Evolutionary conservation across 2,797 vertebrate genomes (phyloP), one percentile per base, ranked within the genome.

Genomic region (Morelia viridis): DNA sequence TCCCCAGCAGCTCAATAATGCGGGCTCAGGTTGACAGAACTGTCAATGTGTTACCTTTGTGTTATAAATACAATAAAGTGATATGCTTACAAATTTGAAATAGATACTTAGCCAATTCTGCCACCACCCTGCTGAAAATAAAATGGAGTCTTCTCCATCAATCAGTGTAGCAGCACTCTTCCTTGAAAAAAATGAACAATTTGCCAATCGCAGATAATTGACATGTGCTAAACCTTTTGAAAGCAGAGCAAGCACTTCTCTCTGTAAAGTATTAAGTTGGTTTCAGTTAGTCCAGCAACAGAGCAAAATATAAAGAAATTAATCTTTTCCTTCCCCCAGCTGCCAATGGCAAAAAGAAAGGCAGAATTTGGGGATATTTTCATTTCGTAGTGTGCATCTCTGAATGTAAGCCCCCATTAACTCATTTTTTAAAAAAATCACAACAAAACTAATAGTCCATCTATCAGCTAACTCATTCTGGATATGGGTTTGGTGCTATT

Each of bases 1-100:
- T 19, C 46, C 11, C 50, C 58, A 65, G 35, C 88, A 94, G 93
- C 93, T 93, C 93, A 90, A 61, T 94, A 90, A 96, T 87, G 90
- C 88, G 46, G 57, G 85, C 92, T 93, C 85, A 87, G 94, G 94
- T 93, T 24, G 56, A 89, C 58, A 68, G 68, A 87, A 76, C 85
- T 85, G 88, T 41, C 68, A 57, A 93, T 71, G 28, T 62, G 65
- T 31, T 89, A 93, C 57, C 86, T 91, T 50, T 41, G 80, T 87
- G 87, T 85, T 8, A 4, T 57, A 91, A 94, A 92, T 87, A n/a
- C 56, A 92, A 93, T 57, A 91, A 94, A 85, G 57, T n/a, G 58
- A 71, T 41, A 71, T 0, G 0, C 61, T 19, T 60, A 56, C 92
- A 57, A 61, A 57, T 95, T 91, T 17, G 92, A 94, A 88, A 84